Evolutionary conservation across 2,113 vertebrate species (phyloP).

Genomic region (Hyperopisus bebe): DNA sequence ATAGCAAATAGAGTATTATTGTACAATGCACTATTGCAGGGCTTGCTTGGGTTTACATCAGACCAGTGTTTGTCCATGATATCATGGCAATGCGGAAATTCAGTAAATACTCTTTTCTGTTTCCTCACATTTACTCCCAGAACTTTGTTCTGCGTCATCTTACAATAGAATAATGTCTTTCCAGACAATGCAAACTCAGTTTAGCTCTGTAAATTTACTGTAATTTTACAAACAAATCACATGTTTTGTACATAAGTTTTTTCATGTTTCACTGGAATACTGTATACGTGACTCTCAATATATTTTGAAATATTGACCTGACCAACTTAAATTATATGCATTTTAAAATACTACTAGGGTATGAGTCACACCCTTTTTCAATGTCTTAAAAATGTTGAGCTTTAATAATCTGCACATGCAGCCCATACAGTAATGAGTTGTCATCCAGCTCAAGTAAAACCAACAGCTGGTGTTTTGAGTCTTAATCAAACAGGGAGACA

Average conservation of each 20-base stretch:
- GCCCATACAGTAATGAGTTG: slow-evolving; percentile 49
- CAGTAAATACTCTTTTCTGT: background rate
- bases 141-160: background rate
- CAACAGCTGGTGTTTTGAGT: background rate
- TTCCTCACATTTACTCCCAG: background rate
- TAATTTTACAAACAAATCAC: background rate
- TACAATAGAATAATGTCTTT: background rate
- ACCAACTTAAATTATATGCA: background rate
- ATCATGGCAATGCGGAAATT: background rate
- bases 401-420: slow-evolving; percentile 40
- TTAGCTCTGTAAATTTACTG: background rate
- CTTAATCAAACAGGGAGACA: background rate
- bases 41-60: background rate
- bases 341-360: slow-evolving; percentile 5
- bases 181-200: background rate
- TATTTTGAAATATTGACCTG: background rate
- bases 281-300: background rate
- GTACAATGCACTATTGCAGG: background rate
- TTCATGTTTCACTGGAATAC: background rate
- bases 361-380: slow-evolving; percentile 61
- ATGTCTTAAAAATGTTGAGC: slow-evolving; percentile 63
- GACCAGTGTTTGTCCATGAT: background rate
- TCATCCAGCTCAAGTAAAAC: slow-evolving; percentile 20
- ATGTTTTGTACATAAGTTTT: background rate
- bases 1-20: background rate